Conservation (phyloP, 2,888 invertebrate genomes). For the Ochropleura plecta region DNA sequence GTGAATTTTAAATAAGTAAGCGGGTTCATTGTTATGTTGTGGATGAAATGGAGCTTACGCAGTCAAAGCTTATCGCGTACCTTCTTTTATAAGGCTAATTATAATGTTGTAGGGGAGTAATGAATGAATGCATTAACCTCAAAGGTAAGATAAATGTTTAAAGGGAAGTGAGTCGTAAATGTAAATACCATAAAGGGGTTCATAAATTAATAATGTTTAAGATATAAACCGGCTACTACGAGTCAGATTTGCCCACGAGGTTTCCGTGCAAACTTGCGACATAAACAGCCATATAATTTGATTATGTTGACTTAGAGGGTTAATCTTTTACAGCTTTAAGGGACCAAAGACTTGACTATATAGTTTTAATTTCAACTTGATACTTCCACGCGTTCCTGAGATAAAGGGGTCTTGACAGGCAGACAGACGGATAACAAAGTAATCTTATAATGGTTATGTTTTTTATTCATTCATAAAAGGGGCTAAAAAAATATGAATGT, state of each 20-base stretch:
- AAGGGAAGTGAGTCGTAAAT: neutral
- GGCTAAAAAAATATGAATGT: too few species aligned
- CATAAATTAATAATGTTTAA: neutral
- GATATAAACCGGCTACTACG: neutral
- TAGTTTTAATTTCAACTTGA: too few species aligned
- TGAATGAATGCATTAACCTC: neutral
- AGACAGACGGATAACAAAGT: too few species aligned
- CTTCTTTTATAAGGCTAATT: neutral
- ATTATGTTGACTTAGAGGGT: neutral
- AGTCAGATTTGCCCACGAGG: too few species aligned
- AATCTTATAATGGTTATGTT: too few species aligned
- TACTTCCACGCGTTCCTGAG: too few species aligned
- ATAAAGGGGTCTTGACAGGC: too few species aligned
- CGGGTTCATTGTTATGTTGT: slow-evolving; percentile 5
- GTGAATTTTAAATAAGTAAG: slow-evolving; percentile 46
- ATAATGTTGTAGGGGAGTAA: neutral
- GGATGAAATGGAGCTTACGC: neutral
- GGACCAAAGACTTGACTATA: too few species aligned
- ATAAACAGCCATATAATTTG: neutral
- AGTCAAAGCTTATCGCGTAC: neutral
- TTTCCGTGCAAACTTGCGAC: neutral
- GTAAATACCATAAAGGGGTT: neutral
- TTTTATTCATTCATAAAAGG: too few species aligned
- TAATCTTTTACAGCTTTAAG: neutral
- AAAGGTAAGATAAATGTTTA: neutral